Evolutionary conservation across 1,140 invertebrate genomes (phyloP).

Genomic region (Cydia splendana): DNA sequence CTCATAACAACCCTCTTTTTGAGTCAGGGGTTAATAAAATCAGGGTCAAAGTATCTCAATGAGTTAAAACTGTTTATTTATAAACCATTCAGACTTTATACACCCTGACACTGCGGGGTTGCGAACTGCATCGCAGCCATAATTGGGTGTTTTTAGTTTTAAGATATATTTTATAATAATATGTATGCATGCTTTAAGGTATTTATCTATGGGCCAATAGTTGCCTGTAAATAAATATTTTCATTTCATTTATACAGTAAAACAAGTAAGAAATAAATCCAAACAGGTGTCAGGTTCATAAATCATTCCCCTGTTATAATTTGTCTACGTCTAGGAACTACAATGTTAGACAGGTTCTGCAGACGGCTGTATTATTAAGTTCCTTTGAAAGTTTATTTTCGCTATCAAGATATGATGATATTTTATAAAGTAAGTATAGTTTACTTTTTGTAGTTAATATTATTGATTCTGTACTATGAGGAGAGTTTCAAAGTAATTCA

Average conservation of each 20-base stretch:
- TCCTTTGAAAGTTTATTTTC: conserved; percentile 5
- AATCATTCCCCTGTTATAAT: conserved; percentile 27
- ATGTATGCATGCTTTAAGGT: too few relatives aligned
- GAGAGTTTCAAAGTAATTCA: background rate
- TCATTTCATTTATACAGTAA: too few relatives aligned
- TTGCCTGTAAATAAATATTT: too few relatives aligned
- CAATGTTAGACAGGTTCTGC: background rate
- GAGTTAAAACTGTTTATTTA: too few relatives aligned
- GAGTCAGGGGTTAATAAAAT: too few relatives aligned
- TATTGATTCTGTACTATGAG: background rate
- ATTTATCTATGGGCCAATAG: too few relatives aligned
- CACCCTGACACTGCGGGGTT: too few relatives aligned
- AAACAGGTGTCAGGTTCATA: conserved; percentile 18
- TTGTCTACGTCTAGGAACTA: conserved; percentile 24
- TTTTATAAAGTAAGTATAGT: background rate
- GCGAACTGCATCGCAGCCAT: too few relatives aligned
- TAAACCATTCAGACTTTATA: background rate
- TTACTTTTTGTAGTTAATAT: background rate
- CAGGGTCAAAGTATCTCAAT: too few relatives aligned
- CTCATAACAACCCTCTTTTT: too few relatives aligned
- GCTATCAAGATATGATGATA: background rate
- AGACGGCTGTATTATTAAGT: conserved; percentile 14
- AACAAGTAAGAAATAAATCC: background rate
- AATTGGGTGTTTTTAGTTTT: too few relatives aligned
- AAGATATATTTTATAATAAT: too few relatives aligned